Conservation (phyloP, 2,888 invertebrate genomes). For the Xylota sylvarum region DNA sequence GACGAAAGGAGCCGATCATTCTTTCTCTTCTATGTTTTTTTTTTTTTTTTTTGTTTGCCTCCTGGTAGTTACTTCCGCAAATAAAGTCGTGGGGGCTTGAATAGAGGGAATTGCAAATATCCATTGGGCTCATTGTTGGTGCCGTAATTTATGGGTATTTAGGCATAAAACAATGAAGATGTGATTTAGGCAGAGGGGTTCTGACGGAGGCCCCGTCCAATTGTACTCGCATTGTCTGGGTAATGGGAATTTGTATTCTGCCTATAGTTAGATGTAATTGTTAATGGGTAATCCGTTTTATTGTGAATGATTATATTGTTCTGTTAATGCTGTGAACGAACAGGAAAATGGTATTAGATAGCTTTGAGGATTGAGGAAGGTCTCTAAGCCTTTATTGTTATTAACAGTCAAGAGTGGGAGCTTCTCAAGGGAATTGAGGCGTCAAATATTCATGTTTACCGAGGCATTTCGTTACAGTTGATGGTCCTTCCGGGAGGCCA, state of each 20-base stretch:
- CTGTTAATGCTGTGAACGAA: constrained; percentile 33
- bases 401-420: constrained; percentile 5
- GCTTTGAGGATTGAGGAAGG: background rate
- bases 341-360: constrained; percentile 23
- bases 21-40: background rate
- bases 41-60: background rate
- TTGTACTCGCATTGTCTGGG: constrained; percentile 35
- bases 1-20: constrained; percentile 45
- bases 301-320: constrained; percentile 58
- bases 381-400: constrained; percentile 23
- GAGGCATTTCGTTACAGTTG: background rate
- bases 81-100: constrained; percentile 40
- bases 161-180: constrained; percentile 55
- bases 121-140: constrained; percentile 53
- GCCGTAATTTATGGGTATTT: constrained; percentile 60
- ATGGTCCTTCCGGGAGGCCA: background rate
- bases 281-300: constrained; percentile 61
- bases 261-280: constrained; percentile 40
- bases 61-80: constrained; percentile 45
- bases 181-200: constrained; percentile 45
- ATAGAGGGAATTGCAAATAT: constrained; percentile 42
- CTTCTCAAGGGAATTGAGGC: constrained; percentile 3
- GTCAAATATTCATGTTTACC: constrained; percentile 40
- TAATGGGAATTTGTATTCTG: constrained; percentile 43
- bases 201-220: constrained; percentile 1